These are phyloP conservation scores for Tetranychus truncatus DNA, from an alignment of 2,888 invertebrate genomes.

Conservation along the genomic window DNA sequence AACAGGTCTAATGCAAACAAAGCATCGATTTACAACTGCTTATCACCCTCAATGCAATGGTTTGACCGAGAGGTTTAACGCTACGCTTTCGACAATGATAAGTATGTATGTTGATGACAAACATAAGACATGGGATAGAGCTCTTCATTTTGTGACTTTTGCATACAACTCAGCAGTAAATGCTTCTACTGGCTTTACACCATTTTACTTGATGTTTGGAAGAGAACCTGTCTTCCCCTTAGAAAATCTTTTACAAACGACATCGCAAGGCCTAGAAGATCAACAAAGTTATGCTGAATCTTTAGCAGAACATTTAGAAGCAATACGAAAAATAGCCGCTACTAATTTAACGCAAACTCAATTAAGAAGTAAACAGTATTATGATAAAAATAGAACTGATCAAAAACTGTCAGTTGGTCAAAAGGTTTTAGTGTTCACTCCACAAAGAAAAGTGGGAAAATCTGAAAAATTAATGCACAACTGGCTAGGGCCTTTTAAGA, in stretches of 20 bases:
- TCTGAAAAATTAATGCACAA: no score
- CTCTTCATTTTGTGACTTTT: conserved; percentile 20
- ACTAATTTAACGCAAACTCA: background rate
- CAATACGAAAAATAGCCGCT: background rate
- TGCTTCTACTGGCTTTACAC: conserved; percentile 21
- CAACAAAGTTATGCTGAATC: background rate
- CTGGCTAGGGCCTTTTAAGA: no score
- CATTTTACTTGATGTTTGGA: conserved; percentile 25
- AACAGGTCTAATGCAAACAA: background rate
- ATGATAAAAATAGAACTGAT: background rate
- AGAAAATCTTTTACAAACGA: conserved; percentile 12
- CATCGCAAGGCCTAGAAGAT: background rate
- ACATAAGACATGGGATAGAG: conserved; percentile 25
- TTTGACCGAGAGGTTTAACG: conserved; percentile 19
- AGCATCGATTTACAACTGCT: conserved; percentile 23
- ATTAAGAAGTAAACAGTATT: background rate
- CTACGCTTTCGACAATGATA: conserved; percentile 24
- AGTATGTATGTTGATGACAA: conserved; percentile 20
- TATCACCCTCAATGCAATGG: conserved; percentile 26
- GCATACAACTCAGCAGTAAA: conserved; percentile 26
- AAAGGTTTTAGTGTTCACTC: conserved; percentile 11
- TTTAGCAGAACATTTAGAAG: background rate
- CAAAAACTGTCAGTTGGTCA: background rate
- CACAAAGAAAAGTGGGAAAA: no score
- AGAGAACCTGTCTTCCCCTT: conserved; percentile 24